A percentile compares a stretch with the other conserved stretches of the same genome.
Evolutionary conservation across 2,888 invertebrate species (phyloP).

Genomic region (Odontomyia ornata): DNA sequence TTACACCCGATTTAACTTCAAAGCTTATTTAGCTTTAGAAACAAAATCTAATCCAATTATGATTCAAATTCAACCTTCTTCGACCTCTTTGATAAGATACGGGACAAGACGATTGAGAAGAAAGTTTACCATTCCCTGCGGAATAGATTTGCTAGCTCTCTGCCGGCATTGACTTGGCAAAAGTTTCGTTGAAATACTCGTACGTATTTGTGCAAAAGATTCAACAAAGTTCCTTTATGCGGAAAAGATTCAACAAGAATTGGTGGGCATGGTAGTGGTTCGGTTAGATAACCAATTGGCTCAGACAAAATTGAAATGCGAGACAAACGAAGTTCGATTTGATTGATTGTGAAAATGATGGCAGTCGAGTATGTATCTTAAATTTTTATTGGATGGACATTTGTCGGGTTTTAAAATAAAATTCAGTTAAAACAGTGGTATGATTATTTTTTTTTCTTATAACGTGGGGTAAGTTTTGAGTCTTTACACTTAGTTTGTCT

Average conservation of each 20-base stretch:
- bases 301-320: neutral
- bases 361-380: too few relatives aligned
- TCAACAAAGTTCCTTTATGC: constrained; percentile 4
- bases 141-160: neutral
- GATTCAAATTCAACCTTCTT: constrained; percentile 37
- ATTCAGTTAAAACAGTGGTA: too few relatives aligned
- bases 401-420: too few relatives aligned
- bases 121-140: neutral
- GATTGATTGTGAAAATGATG: neutral
- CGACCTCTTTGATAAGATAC: constrained; percentile 28
- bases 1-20: constrained; percentile 43
- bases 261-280: constrained; percentile 12
- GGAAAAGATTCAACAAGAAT: constrained; percentile 25
- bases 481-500: too few relatives aligned
- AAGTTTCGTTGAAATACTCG: neutral
- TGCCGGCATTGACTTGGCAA: neutral
- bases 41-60: constrained; percentile 43
- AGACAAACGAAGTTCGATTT: neutral
- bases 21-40: constrained; percentile 36
- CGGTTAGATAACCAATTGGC: constrained; percentile 15
- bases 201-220: neutral
- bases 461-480: too few relatives aligned
- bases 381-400: too few relatives aligned
- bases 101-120: neutral
- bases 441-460: too few relatives aligned